These are phyloP conservation scores for Ochropleura leucogaster DNA, from an alignment of 2,888 invertebrate genomes.

Conservation along the genomic window DNA sequence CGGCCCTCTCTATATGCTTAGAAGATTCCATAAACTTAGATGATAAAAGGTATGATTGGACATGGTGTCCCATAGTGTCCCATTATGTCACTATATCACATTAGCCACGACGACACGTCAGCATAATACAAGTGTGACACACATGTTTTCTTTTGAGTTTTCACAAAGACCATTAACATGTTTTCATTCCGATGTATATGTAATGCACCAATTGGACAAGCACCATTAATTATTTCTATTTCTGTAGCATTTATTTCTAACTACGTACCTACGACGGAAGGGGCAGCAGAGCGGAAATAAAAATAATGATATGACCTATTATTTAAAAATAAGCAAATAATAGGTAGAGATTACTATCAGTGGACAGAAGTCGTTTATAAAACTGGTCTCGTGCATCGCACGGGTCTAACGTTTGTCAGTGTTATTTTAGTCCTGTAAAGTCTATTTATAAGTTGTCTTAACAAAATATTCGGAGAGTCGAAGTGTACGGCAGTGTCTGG, in stretches of 20 bases:
- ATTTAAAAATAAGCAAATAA: constrained; percentile 27
- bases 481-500: constrained; percentile 64
- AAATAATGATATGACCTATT: constrained; percentile 30
- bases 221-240: constrained; percentile 30
- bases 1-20: no score
- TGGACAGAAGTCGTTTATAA: constrained; percentile 50
- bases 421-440: constrained; percentile 81
- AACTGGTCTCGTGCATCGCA: constrained; percentile 75
- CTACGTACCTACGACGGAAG: constrained; percentile 24
- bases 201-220: constrained; percentile 19
- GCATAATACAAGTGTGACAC: neutral
- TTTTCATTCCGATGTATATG: neutral
- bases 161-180: neutral
- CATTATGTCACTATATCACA: constrained; percentile 4
- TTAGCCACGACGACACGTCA: constrained; percentile 3
- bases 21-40: no score
- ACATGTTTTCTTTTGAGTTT: neutral
- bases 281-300: constrained; percentile 18
- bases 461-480: constrained; percentile 71
- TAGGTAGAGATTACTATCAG: constrained; percentile 16
- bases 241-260: constrained; percentile 14
- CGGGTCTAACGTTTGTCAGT: constrained; percentile 81
- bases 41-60: no score
- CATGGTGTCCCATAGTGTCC: no score
- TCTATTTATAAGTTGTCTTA: constrained; percentile 87